phyloP scores from a whole-genome alignment of 2,888 invertebrate genomes.

The Leptopilina syphax region DNA sequence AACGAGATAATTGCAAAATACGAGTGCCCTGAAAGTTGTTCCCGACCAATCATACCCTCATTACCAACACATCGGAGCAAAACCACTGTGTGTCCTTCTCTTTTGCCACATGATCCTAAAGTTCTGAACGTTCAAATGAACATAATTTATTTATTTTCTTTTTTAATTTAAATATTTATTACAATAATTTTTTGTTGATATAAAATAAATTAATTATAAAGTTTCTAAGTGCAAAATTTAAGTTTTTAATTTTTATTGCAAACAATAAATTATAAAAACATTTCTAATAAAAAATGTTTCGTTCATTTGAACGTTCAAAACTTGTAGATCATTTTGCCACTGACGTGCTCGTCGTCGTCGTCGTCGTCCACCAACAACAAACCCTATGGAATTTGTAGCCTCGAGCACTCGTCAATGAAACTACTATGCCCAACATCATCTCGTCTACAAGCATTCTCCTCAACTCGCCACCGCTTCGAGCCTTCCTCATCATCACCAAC shows the following conservation, averaged over 20 bases:
- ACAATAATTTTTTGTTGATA: no score
- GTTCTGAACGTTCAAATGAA: no score
- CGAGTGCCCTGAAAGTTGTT: constrained; percentile 50
- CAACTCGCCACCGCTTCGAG: background rate
- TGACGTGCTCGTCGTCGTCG: background rate
- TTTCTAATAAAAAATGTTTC: no score
- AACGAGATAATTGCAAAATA: constrained; percentile 67
- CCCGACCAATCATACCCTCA: constrained; percentile 32
- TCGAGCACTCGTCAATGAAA: constrained; percentile 1
- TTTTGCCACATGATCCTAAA: background rate
- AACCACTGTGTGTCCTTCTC: constrained; percentile 23
- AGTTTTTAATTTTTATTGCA: no score
- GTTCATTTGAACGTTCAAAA: no score
- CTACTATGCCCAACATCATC: background rate
- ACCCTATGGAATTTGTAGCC: constrained; percentile 30
- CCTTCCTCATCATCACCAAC: constrained; percentile 33
- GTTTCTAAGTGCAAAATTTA: no score
- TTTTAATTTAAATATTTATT: no score
- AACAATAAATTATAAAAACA: no score
- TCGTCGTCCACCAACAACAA: background rate
- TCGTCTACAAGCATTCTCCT: background rate
- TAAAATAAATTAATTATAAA: no score
- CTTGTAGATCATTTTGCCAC: background rate
- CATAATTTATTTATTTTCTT: no score
- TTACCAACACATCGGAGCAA: constrained; percentile 41